These are phyloP conservation scores for Argyrosomus japonicus DNA, from an alignment of 2,113 vertebrate genomes.

Conservation along the genomic window DNA sequence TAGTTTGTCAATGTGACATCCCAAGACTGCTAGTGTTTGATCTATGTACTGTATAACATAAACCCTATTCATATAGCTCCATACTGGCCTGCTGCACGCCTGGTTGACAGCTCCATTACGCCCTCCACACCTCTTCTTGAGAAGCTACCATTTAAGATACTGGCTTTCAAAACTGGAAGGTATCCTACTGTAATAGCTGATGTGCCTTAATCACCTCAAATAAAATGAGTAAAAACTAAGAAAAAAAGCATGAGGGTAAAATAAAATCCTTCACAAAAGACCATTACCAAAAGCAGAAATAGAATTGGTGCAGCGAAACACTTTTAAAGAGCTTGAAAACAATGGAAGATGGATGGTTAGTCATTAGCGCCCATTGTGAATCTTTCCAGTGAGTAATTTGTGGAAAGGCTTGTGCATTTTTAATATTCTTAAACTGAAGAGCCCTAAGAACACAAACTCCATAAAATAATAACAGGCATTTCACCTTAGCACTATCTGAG, in stretches of 20 bases:
- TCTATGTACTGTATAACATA: constrained; percentile 7
- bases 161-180: constrained; percentile 17
- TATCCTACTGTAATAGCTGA: constrained; percentile 14
- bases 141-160: neutral
- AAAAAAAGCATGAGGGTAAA: constrained; percentile 34
- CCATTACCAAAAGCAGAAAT: constrained; percentile 46
- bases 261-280: constrained; percentile 42
- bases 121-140: neutral
- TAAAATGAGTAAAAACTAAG: constrained; percentile 35
- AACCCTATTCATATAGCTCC: neutral
- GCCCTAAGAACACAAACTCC: constrained; percentile 81
- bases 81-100: constrained; percentile 5
- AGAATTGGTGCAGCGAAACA: constrained; percentile 45
- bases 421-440: constrained; percentile 81
- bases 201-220: constrained; percentile 41
- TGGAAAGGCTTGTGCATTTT: constrained; percentile 77
- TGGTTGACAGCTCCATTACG: constrained; percentile 28
- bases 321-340: constrained; percentile 60
- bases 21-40: constrained; percentile 19
- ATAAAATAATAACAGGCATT: constrained; percentile 84
- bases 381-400: constrained; percentile 77
- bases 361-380: constrained; percentile 74
- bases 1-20: constrained; percentile 47
- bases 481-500: constrained; percentile 77
- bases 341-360: constrained; percentile 70